Percentiles rank a stretch among this genome's conserved stretches.
Conservation (phyloP, 2,888 invertebrate genomes). For the Dichetophora obliterata region DNA sequence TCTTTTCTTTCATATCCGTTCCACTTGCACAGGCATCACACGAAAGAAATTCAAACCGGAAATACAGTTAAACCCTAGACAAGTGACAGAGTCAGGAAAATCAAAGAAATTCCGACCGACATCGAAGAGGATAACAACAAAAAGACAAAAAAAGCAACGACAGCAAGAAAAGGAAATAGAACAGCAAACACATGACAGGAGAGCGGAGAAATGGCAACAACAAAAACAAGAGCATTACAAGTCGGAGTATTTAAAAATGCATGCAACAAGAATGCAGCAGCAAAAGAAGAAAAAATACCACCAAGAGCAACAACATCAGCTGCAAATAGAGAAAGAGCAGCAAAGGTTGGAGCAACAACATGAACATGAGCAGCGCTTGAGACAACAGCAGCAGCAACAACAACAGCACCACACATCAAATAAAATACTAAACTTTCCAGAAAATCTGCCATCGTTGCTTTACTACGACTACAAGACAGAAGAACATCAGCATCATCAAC, state of each 20-base stretch:
- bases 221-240: slow-evolving; percentile 39
- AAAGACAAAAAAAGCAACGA: slow-evolving; percentile 37
- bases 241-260: slow-evolving; percentile 34
- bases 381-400: slow-evolving; percentile 44
- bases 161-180: slow-evolving; percentile 19
- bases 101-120: slow-evolving; percentile 42
- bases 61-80: not conserved
- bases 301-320: slow-evolving; percentile 40
- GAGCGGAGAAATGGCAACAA: slow-evolving; percentile 35
- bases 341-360: slow-evolving; percentile 30
- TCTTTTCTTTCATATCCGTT: not conserved
- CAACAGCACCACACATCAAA: slow-evolving; percentile 50
- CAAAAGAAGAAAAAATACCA: not conserved
- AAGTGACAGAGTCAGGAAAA: slow-evolving; percentile 43
- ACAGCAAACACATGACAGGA: slow-evolving; percentile 24
- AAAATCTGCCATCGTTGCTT: slow-evolving; percentile 66
- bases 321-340: slow-evolving; percentile 28
- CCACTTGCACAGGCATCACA: slow-evolving; percentile 14
- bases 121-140: slow-evolving; percentile 32
- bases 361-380: slow-evolving; percentile 25
- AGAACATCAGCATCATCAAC: slow-evolving; percentile 67
- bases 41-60: slow-evolving; percentile 46
- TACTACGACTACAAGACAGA: slow-evolving; percentile 68
- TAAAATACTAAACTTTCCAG: slow-evolving; percentile 67
- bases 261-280: not conserved